phyloP scores from a whole-genome alignment of 2,797 vertebrate genomes.

The Acipenser ruthenus region DNA sequence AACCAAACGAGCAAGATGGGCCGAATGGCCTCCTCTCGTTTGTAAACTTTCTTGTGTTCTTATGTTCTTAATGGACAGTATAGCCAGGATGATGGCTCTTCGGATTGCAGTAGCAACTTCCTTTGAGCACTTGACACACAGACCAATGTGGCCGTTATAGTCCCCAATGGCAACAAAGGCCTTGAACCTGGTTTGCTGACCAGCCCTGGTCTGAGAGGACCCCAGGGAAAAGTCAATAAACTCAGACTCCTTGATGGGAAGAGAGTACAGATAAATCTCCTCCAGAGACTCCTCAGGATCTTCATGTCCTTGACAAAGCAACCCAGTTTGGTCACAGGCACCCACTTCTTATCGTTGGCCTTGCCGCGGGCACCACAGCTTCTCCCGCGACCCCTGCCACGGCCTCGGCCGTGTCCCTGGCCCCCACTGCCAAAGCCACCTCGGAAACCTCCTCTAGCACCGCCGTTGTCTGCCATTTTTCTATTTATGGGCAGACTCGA shows the following conservation, averaged over 20 bases:
- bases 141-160: conserved; percentile 91
- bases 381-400: conserved; percentile 79
- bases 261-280: conserved; percentile 76
- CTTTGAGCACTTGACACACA: conserved; percentile 96
- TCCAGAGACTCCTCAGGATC: conserved; percentile 82
- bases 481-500: no score
- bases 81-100: conserved; percentile 92
- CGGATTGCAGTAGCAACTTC: conserved; percentile 96
- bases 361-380: conserved; percentile 74
- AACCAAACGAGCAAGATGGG: no score
- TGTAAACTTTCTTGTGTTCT: no score
- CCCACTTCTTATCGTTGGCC: conserved; percentile 93
- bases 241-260: conserved; percentile 85
- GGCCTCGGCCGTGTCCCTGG: conserved; percentile 68
- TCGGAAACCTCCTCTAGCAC: conserved; percentile 91
- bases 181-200: conserved; percentile 86
- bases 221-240: conserved; percentile 97
- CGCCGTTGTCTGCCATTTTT: conserved; percentile 99
- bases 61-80: conserved; percentile 67
- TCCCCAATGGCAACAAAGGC: conserved; percentile 95
- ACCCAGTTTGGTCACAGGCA: conserved; percentile 94
- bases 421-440: conserved; percentile 74
- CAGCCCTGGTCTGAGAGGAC: conserved; percentile 87
- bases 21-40: no score
- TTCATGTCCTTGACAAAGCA: conserved; percentile 97